Evolutionary conservation across 2,113 vertebrate genomes (phyloP).

Genomic region (Myiozetetes cayanensis): DNA sequence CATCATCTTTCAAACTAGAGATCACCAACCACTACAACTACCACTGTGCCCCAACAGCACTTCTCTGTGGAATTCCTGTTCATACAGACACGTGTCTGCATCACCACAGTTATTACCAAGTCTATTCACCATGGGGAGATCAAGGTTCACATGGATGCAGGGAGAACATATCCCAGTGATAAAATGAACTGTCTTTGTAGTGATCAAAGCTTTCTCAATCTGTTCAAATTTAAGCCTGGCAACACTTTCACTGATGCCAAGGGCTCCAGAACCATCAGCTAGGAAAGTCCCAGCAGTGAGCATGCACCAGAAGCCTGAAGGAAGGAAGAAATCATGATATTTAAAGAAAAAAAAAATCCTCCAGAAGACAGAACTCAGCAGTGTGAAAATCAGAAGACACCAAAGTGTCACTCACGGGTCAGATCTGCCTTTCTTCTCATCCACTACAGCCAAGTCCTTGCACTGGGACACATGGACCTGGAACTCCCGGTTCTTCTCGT

Average conservation of each 20-base stretch:
- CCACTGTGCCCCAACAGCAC: neutral
- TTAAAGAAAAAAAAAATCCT: neutral
- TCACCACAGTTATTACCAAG: neutral
- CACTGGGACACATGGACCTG: constrained; percentile 73
- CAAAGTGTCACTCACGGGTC: constrained; percentile 67
- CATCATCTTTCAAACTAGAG: neutral
- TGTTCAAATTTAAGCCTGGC: neutral
- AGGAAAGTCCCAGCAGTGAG: neutral
- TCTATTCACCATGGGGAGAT: neutral
- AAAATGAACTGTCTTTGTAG: neutral
- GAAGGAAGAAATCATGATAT: neutral
- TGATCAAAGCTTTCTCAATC: neutral
- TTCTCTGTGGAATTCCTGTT: neutral
- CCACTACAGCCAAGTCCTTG: constrained; percentile 72
- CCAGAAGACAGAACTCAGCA: neutral
- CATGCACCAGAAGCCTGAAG: neutral
- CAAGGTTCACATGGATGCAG: neutral
- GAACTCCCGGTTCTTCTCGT: constrained; percentile 73
- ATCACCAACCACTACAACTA: neutral
- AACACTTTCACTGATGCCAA: neutral
- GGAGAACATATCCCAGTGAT: neutral
- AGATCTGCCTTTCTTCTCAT: constrained; percentile 74
- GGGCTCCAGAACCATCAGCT: neutral
- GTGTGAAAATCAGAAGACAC: neutral
- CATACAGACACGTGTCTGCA: neutral